These are phyloP conservation scores for Burhinus oedicnemus DNA, from an alignment of 2,113 vertebrate species.

Conservation along the genomic window DNA sequence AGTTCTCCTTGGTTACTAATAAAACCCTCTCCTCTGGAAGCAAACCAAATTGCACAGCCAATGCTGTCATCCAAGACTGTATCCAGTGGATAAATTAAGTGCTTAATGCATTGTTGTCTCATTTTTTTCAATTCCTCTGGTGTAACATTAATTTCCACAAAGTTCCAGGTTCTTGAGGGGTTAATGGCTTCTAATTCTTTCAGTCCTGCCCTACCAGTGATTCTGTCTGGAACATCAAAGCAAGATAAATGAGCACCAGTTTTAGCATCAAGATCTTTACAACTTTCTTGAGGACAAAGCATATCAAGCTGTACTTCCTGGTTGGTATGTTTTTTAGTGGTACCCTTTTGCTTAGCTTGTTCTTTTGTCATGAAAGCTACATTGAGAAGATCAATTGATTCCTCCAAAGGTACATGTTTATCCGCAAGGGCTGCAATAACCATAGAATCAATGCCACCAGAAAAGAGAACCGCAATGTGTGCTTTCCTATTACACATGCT, in stretches of 20 bases:
- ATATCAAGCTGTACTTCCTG: background rate
- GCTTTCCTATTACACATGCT: conserved; percentile 33
- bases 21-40: conserved; percentile 85
- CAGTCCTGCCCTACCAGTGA: conserved; percentile 87
- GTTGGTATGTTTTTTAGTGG: conserved; percentile 37
- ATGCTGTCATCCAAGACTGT: conserved; percentile 97
- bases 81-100: conserved; percentile 86
- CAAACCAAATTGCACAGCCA: conserved; percentile 97
- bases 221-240: conserved; percentile 88
- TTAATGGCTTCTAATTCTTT: conserved; percentile 82
- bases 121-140: conserved; percentile 84
- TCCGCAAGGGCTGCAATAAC: conserved; percentile 88
- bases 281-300: background rate
- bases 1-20: conserved; percentile 56
- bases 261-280: background rate
- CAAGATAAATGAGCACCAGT: background rate
- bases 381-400: conserved; percentile 93
- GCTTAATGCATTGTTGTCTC: conserved; percentile 77
- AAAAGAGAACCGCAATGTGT: conserved; percentile 88
- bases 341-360: conserved; percentile 20
- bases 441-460: conserved; percentile 95
- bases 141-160: conserved; percentile 90
- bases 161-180: conserved; percentile 89
- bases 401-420: conserved; percentile 80
- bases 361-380: conserved; percentile 86